phyloP scores from a whole-genome alignment of 2,888 invertebrate species.

The Drosophila pegasa region DNA sequence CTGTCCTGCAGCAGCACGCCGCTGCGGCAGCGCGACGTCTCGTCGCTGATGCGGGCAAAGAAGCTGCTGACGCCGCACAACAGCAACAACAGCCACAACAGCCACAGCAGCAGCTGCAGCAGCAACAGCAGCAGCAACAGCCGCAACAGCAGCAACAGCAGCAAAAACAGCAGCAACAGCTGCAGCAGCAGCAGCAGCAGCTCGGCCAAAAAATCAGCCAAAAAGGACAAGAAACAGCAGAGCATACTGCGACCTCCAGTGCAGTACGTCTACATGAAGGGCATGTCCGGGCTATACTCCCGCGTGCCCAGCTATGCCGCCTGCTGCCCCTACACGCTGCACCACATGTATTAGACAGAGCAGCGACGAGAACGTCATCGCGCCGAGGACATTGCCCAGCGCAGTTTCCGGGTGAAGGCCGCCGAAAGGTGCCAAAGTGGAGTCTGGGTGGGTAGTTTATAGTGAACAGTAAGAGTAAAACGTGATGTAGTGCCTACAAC shows the following conservation, averaged over 20 bases:
- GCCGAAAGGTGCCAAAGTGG: constrained; percentile 27
- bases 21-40: constrained; percentile 52
- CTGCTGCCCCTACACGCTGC: constrained; percentile 82
- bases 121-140: constrained; percentile 33
- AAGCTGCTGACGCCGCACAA: constrained; percentile 61
- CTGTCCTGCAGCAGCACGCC: constrained; percentile 87
- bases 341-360: constrained; percentile 73
- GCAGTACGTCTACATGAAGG: constrained; percentile 91
- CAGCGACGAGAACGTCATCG: constrained; percentile 4
- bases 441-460: constrained; percentile 42
- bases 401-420: constrained; percentile 39
- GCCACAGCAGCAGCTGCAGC: constrained; percentile 86
- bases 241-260: constrained; percentile 92
- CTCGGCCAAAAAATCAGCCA: constrained; percentile 57
- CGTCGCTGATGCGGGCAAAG: constrained; percentile 30
- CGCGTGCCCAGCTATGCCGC: constrained; percentile 89
- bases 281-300: constrained; percentile 92
- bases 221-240: constrained; percentile 86
- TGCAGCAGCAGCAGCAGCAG: constrained; percentile 45
- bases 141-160: constrained; percentile 85
- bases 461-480: constrained; percentile 66
- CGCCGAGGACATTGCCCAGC: constrained; percentile 23
- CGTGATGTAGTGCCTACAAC: constrained; percentile 81
- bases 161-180: constrained; percentile 50
- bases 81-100: constrained; percentile 48